These are phyloP conservation scores for Ceriagrion tenellum DNA, from an alignment of 2,888 invertebrate genomes.

Conservation along the genomic window DNA sequence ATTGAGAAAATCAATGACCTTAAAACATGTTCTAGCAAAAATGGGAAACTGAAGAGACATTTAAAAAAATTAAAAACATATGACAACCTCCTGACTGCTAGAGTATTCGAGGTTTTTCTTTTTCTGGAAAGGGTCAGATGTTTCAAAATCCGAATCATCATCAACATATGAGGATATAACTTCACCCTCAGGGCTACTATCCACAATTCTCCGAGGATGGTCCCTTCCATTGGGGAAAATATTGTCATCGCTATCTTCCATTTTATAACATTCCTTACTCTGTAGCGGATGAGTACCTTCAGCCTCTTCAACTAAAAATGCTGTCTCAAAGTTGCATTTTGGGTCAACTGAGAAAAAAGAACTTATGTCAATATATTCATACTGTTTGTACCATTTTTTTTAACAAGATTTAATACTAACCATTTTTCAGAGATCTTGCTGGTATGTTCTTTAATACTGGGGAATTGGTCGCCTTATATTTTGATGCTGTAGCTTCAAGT, in stretches of 20 bases:
- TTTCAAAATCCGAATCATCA: constrained; percentile 52
- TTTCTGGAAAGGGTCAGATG: not conserved
- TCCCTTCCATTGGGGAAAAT: not conserved
- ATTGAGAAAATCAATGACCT: not conserved
- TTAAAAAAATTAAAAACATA: not conserved
- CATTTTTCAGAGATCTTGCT: not conserved
- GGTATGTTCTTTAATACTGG: not conserved
- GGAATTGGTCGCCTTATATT: not conserved
- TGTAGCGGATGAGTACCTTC: not conserved
- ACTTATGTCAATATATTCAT: not conserved
- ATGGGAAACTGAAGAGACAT: not conserved
- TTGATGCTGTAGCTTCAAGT: not conserved
- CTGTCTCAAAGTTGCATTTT: constrained; percentile 32
- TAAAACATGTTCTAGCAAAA: not conserved
- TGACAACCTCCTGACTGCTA: constrained; percentile 4
- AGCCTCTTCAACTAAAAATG: not conserved
- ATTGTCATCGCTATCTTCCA: not conserved
- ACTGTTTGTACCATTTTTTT: too few relatives aligned
- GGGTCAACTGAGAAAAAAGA: not conserved
- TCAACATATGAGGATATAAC: not conserved
- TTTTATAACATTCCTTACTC: not conserved
- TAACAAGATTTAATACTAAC: not conserved
- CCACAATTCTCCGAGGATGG: not conserved
- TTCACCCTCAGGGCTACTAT: constrained; percentile 13
- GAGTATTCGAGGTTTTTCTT: not conserved